Base-by-base conservation (phyloP, 2,888 invertebrate species). In the Allolobophora icterica region DNA sequence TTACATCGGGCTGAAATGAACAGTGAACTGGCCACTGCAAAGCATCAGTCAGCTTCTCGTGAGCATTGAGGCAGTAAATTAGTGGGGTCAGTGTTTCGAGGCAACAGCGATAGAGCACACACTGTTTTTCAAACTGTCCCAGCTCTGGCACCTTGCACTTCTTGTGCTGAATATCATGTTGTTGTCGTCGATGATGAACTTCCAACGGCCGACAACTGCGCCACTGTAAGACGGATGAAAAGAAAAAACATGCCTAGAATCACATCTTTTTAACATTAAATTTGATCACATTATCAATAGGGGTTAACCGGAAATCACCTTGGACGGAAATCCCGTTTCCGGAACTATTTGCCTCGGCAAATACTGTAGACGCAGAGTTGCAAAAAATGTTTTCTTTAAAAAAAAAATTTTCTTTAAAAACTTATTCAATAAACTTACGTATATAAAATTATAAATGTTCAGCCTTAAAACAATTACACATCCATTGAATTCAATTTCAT, bases 171-270 rank as follows among this genome's bases (percentile, higher is more conserved):
- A 87, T 87, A 87, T 87, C 87, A 87, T 87, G 87, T 87, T 0
- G 84, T 11, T 13, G 87, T 17, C 35, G 87, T 87, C 35, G 87
- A 87, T 17, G 87, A 87, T 87, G 87, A 87, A 38, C 87, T 87
- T 21, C 87, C 87, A 87, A 87, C 87, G 8, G 87, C 38, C 21
- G 87, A 87, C 87, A 87, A 35, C 87, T 87, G 87, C 87, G 87
- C 87, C 87, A 87, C 87, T 87, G 8, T 19, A 87, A 87, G 17
- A 35, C 1, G 35, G 35, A 87, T 8, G 34, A 38, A 0, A 87
- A 87, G 13, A 6, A 89, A 21, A 52, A 24, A 71, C n/a, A 8
- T 11, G 5, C 30, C n/a, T n/a, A 71, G 71, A 71, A 71, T 71
- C 30, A n/a, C n/a, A n/a, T 71, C 30, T n/a, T n/a, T 71, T 1